These are phyloP conservation scores for Ennomos fuscantarius DNA, from an alignment of 2,888 invertebrate genomes.

Conservation along the genomic window DNA sequence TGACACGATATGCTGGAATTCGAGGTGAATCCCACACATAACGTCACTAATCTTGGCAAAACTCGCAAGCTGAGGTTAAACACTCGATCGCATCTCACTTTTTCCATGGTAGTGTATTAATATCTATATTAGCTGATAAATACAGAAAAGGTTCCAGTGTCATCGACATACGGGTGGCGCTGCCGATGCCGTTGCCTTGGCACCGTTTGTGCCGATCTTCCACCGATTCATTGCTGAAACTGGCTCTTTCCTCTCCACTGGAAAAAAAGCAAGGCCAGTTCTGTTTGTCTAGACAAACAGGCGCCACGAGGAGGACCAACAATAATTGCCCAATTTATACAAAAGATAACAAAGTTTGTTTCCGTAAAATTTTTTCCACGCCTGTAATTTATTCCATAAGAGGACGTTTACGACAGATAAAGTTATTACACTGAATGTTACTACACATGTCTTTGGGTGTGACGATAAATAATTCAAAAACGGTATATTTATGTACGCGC, in stretches of 20 bases:
- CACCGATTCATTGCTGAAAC: slow-evolving; percentile 52
- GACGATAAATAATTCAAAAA: slow-evolving; percentile 41
- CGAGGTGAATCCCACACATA: slow-evolving; percentile 27
- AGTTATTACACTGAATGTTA: slow-evolving; percentile 30
- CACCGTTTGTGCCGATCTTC: slow-evolving; percentile 64
- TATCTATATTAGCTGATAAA: slow-evolving; percentile 42
- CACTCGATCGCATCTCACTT: slow-evolving; percentile 37
- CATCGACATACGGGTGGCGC: slow-evolving; percentile 75
- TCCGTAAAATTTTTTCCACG: slow-evolving; percentile 21
- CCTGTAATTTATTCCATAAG: background rate
- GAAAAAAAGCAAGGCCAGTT: slow-evolving; percentile 61
- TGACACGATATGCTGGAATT: slow-evolving; percentile 25
- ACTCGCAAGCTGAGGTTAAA: slow-evolving; percentile 7
- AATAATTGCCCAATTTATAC: slow-evolving; percentile 19
- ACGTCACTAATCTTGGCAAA: slow-evolving; percentile 11
- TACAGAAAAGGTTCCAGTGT: slow-evolving; percentile 57
- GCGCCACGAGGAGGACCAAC: slow-evolving; percentile 24
- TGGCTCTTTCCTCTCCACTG: slow-evolving; percentile 62
- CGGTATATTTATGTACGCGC: slow-evolving; percentile 40
- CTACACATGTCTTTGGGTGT: slow-evolving; percentile 27
- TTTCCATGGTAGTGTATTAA: slow-evolving; percentile 42
- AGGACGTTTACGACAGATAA: slow-evolving; percentile 21
- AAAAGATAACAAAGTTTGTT: slow-evolving; percentile 27
- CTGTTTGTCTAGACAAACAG: slow-evolving; percentile 60
- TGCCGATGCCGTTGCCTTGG: slow-evolving; percentile 63